Conservation (phyloP, 1,140 invertebrate genomes). For the Dreissena rostriformis region DNA sequence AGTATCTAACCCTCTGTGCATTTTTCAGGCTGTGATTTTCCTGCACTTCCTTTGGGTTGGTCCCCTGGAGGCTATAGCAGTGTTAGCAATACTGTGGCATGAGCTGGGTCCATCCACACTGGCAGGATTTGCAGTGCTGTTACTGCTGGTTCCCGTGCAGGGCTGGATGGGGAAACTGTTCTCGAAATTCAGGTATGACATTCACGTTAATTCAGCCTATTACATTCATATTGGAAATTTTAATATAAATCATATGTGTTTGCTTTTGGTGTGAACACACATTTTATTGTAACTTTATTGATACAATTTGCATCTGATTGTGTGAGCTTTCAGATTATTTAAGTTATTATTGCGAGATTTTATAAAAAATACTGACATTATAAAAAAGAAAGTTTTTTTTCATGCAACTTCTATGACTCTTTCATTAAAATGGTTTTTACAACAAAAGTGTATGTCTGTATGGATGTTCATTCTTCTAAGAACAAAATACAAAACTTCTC, state of each 20-base stretch:
- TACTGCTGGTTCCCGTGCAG: constrained; percentile 92
- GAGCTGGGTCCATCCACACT: constrained; percentile 89
- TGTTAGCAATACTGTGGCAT: constrained; percentile 88
- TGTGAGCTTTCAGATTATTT: background rate
- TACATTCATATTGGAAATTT: background rate
- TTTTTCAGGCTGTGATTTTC: constrained; percentile 81
- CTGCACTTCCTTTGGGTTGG: constrained; percentile 85
- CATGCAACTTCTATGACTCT: no score
- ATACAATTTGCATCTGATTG: background rate
- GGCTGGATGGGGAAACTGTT: constrained; percentile 79
- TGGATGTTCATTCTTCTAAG: background rate
- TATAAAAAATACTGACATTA: background rate
- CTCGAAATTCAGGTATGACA: constrained; percentile 76
- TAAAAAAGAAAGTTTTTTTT: background rate
- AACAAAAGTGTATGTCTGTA: background rate
- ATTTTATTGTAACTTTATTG: background rate
- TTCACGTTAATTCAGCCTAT: background rate
- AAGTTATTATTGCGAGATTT: background rate
- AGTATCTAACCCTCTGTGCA: background rate
- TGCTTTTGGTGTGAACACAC: background rate
- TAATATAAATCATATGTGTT: background rate
- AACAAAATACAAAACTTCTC: background rate
- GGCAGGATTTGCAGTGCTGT: constrained; percentile 89
- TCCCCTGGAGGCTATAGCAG: constrained; percentile 87
- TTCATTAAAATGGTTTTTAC: background rate